These are phyloP conservation scores for Tenrec ecaudatus DNA, from an alignment of 2,113 vertebrate species.

Conservation along the genomic window DNA sequence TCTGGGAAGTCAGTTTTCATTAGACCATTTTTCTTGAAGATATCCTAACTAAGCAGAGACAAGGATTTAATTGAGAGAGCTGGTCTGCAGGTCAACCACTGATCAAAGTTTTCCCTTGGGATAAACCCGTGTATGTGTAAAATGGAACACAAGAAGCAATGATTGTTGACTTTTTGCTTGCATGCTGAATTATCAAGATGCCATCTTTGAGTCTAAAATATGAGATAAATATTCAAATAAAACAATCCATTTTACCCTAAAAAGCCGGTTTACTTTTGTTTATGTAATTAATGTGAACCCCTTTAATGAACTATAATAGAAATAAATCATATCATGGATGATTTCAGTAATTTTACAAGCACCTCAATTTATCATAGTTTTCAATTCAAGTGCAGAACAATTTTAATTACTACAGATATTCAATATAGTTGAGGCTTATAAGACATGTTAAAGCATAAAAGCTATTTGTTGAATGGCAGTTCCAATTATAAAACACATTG, in stretches of 20 bases:
- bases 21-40: no score
- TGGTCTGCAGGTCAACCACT: no score
- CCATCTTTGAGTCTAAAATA: conserved; percentile 63
- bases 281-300: not conserved
- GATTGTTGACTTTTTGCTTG: no score
- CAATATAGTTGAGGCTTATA: conserved; percentile 79
- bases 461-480: conserved; percentile 56
- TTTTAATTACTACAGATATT: conserved; percentile 78
- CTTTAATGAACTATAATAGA: no score
- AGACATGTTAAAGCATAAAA: conserved; percentile 80
- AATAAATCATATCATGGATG: not conserved
- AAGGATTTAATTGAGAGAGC: no score
- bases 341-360: conserved; percentile 63
- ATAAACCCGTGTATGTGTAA: no score
- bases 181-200: conserved; percentile 60
- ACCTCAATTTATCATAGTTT: conserved; percentile 58
- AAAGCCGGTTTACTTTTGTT: conserved; percentile 50
- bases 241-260: conserved; percentile 57
- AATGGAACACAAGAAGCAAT: no score
- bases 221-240: conserved; percentile 55
- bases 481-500: conserved; percentile 65
- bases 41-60: no score
- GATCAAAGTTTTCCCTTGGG: no score
- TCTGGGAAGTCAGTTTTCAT: no score
- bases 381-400: conserved; percentile 57